These are phyloP conservation scores for Eospalax fontanierii DNA, from an alignment of 2,797 vertebrate genomes.

Conservation along the genomic window DNA sequence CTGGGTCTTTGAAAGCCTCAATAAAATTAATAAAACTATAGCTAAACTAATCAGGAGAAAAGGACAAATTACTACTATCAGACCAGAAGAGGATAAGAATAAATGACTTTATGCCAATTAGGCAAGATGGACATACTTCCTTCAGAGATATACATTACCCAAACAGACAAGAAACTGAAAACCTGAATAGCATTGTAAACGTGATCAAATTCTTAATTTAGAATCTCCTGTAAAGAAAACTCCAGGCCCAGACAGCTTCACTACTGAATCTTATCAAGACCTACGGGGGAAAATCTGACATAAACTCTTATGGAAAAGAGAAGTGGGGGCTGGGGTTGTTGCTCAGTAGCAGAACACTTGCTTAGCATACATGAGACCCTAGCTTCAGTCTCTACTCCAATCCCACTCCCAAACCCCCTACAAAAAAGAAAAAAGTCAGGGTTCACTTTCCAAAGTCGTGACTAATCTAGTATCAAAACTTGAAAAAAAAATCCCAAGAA, in stretches of 20 bases:
- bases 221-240: neutral
- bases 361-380: neutral
- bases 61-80: neutral
- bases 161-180: neutral
- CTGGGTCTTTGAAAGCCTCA: neutral
- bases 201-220: neutral
- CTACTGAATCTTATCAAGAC: neutral
- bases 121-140: neutral
- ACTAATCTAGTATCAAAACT: neutral
- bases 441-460: neutral
- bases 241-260: no score
- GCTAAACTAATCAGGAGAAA: neutral
- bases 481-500: neutral
- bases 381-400: no score
- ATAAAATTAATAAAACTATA: no score
- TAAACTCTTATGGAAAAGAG: neutral
- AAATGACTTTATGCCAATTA: neutral
- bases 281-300: neutral
- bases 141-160: neutral
- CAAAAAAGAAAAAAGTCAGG: neutral
- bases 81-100: no score
- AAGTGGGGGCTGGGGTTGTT: rapidly evolving
- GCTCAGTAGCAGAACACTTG: neutral
- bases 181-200: neutral
- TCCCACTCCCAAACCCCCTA: neutral